Evolutionary conservation across 1,140 invertebrate genomes (phyloP).

Genomic region (Arctopsyche grandis): DNA sequence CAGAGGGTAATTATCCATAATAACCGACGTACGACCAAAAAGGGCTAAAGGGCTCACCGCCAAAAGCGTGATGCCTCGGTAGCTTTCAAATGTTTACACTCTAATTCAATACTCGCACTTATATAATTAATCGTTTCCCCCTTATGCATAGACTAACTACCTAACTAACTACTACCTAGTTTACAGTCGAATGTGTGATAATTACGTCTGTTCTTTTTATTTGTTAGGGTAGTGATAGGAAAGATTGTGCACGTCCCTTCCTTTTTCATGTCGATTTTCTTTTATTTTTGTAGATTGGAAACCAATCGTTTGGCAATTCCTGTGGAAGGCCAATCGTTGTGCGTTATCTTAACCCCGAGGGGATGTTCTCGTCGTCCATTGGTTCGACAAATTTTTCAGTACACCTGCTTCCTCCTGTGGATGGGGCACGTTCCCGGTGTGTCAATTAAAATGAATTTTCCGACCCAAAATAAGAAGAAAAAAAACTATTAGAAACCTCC

Average conservation of each 20-base stretch:
- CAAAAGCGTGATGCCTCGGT: constrained; percentile 37
- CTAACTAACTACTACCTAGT: too few relatives aligned
- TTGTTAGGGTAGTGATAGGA: neutral
- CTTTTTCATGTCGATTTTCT: too few relatives aligned
- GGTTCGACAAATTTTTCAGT: neutral
- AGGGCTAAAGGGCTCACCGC: constrained; percentile 8
- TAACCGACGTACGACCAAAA: constrained; percentile 25
- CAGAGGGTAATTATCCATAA: constrained; percentile 40
- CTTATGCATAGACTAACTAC: neutral
- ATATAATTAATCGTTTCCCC: constrained; percentile 17
- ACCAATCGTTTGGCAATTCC: neutral
- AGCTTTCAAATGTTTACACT: constrained; percentile 37
- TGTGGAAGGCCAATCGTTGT: constrained; percentile 1
- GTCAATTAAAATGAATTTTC: too few relatives aligned
- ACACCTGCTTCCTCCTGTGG: constrained; percentile 16
- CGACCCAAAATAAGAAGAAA: too few relatives aligned
- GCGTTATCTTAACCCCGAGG: neutral
- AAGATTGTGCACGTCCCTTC: too few relatives aligned
- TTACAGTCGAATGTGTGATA: too few relatives aligned
- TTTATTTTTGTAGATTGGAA: neutral
- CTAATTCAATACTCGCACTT: constrained; percentile 16
- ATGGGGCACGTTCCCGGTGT: neutral
- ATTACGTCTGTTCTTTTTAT: neutral
- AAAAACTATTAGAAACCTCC: too few relatives aligned
- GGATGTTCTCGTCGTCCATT: constrained; percentile 11